These are phyloP conservation scores for Kryptolebias marmoratus DNA, from an alignment of 2,113 vertebrate genomes.

Conservation along the genomic window DNA sequence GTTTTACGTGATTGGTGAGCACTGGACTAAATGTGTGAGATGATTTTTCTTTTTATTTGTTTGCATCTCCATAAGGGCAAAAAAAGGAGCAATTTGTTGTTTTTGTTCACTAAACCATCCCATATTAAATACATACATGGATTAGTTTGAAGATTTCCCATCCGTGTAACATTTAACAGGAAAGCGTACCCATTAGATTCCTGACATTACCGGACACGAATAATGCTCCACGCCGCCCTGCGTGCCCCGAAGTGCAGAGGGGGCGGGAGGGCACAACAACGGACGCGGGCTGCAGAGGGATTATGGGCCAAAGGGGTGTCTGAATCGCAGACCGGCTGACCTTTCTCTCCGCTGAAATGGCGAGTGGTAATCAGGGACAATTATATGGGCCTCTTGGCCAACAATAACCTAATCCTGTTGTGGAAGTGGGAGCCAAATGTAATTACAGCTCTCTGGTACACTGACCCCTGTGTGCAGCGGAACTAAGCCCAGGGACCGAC, in stretches of 20 bases:
- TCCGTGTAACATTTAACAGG: constrained; percentile 9
- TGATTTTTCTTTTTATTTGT: too few species aligned
- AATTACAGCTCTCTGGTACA: constrained; percentile 64
- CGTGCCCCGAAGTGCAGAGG: constrained; percentile 15
- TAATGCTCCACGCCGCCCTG: constrained; percentile 29
- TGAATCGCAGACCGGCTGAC: constrained; percentile 69
- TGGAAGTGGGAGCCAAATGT: constrained; percentile 68
- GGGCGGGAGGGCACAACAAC: constrained; percentile 7
- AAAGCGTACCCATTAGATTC: constrained; percentile 45
- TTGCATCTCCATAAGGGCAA: too few species aligned
- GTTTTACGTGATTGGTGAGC: too few species aligned
- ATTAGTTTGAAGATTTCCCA: constrained; percentile 30
- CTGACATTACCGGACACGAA: constrained; percentile 46
- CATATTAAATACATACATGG: too few species aligned
- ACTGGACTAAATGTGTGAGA: too few species aligned
- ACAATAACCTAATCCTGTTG: constrained; percentile 75
- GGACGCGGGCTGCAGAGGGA: constrained; percentile 46
- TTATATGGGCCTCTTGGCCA: constrained; percentile 71
- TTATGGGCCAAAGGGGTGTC: constrained; percentile 67
- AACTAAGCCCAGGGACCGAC: constrained; percentile 61
- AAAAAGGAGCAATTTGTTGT: too few species aligned
- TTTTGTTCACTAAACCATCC: too few species aligned
- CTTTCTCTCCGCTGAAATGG: constrained; percentile 63
- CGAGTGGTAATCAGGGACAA: constrained; percentile 75
- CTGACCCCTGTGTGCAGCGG: constrained; percentile 48